phyloP scores from a whole-genome alignment of 2,113 vertebrate genomes.

The Corythaixoides concolor region DNA sequence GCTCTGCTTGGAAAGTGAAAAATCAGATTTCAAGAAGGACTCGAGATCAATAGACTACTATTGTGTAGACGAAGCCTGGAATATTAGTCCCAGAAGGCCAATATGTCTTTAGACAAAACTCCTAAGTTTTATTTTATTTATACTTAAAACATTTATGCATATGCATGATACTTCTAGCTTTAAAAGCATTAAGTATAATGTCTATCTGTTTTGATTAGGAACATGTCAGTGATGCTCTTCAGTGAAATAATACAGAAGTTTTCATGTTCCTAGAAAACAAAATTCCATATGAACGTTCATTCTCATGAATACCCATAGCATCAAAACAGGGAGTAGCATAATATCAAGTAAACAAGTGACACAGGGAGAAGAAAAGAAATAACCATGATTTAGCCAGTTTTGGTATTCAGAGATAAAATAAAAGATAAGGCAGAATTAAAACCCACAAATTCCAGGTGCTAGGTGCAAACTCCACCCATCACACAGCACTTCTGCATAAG shows the following conservation, averaged over 20 bases:
- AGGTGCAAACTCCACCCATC: neutral
- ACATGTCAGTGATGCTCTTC: neutral
- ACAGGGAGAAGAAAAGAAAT: neutral
- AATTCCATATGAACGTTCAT: neutral
- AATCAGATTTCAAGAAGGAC: constrained; percentile 9
- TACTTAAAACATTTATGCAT: constrained; percentile 14
- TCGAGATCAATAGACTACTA: neutral
- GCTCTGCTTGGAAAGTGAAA: constrained; percentile 20
- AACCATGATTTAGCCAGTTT: neutral
- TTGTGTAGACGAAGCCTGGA: neutral
- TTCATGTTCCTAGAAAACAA: neutral
- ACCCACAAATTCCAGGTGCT: neutral
- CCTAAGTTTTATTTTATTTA: neutral
- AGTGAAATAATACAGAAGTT: neutral
- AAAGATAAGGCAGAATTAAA: neutral
- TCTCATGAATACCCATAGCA: neutral
- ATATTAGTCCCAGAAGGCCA: constrained; percentile 29
- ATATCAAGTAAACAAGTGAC: neutral
- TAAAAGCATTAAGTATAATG: neutral
- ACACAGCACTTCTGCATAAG: neutral
- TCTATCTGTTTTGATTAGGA: neutral
- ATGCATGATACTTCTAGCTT: neutral
- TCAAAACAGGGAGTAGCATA: neutral
- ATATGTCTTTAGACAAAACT: constrained; percentile 12
- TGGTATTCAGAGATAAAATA: neutral